These are phyloP conservation scores for Rallus crepitans DNA, from an alignment of 2,797 vertebrate species.

Conservation along the genomic window DNA sequence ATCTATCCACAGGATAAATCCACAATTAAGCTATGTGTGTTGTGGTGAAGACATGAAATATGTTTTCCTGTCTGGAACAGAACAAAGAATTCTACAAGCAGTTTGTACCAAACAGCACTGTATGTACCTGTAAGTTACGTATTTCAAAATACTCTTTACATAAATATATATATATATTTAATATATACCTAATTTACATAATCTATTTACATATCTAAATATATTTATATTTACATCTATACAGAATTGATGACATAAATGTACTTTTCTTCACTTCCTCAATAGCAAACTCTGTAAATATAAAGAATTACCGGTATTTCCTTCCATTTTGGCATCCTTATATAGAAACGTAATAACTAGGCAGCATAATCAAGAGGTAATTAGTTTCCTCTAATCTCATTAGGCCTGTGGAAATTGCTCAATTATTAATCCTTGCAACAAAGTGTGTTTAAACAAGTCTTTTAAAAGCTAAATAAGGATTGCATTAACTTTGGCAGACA, in stretches of 20 bases:
- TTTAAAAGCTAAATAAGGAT: slow-evolving; percentile 16
- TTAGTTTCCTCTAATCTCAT: slow-evolving; percentile 36
- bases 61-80: not conserved
- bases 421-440: slow-evolving; percentile 53
- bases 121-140: not conserved
- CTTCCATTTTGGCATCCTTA: slow-evolving; percentile 3
- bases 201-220: not conserved
- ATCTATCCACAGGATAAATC: not conserved
- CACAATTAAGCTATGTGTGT: not conserved
- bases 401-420: slow-evolving; percentile 32
- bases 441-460: slow-evolving; percentile 22
- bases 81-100: not conserved
- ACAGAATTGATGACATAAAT: not conserved
- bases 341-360: not conserved
- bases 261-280: not conserved
- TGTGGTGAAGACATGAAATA: not conserved
- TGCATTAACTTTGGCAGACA: not conserved
- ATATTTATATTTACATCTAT: not conserved
- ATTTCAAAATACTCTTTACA: not conserved
- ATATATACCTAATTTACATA: not conserved
- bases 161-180: too few relatives aligned
- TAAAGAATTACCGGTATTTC: not conserved
- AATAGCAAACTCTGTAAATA: not conserved
- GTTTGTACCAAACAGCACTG: not conserved
- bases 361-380: slow-evolving; percentile 34